These are phyloP conservation scores for Procavia capensis DNA, from an alignment of 2,113 vertebrate genomes.

Conservation along the genomic window DNA sequence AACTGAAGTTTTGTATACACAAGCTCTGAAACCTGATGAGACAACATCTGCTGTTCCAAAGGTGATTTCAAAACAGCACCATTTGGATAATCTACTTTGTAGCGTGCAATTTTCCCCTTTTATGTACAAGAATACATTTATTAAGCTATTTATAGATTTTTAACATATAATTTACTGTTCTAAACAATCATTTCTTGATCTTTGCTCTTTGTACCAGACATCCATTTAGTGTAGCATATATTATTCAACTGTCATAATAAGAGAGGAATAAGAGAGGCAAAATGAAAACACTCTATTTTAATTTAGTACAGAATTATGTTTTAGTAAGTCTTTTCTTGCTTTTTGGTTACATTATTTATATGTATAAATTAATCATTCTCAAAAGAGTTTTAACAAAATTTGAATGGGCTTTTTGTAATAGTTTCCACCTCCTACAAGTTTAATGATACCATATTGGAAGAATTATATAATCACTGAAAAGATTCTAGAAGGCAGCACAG, in stretches of 20 bases:
- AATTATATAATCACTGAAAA: constrained; percentile 75
- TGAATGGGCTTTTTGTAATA: constrained; percentile 63
- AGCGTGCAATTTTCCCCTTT: constrained; percentile 73
- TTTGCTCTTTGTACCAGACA: constrained; percentile 77
- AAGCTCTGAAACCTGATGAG: constrained; percentile 30
- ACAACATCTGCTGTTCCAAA: constrained; percentile 43
- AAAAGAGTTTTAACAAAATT: constrained; percentile 72
- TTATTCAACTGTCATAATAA: constrained; percentile 78
- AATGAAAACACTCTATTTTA: constrained; percentile 77
- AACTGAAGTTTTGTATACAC: constrained; percentile 37
- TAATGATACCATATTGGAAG: constrained; percentile 70
- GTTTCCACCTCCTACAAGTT: constrained; percentile 64
- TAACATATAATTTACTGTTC: constrained; percentile 78
- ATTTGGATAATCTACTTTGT: constrained; percentile 65
- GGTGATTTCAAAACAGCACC: constrained; percentile 57
- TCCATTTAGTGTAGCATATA: constrained; percentile 61
- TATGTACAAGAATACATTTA: constrained; percentile 68
- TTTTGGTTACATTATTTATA: constrained; percentile 76
- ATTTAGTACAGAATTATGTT: constrained; percentile 76
- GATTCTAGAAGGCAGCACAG: constrained; percentile 72
- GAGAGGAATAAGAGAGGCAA: constrained; percentile 66
- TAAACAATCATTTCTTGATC: constrained; percentile 80
- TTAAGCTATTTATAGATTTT: constrained; percentile 82
- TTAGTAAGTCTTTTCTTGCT: constrained; percentile 70
- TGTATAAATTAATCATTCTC: constrained; percentile 67